These are phyloP conservation scores for Allacma fusca DNA, from an alignment of 2,888 invertebrate species.

Conservation along the genomic window DNA sequence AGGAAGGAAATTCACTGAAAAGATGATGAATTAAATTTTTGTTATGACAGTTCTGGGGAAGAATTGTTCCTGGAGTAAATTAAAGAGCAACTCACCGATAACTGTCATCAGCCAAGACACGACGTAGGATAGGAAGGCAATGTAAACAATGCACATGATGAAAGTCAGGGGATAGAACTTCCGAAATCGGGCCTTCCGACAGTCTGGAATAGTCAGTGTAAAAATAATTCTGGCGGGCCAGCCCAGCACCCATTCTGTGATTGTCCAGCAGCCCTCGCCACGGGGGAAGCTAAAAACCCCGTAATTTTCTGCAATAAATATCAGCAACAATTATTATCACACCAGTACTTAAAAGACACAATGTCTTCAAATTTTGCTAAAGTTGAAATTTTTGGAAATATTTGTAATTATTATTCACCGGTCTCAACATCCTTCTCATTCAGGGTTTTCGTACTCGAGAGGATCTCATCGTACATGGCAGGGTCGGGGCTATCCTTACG, in stretches of 20 bases:
- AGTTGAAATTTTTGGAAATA: too few species aligned
- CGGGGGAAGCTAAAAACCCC: slow-evolving; percentile 60
- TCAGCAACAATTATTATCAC: neutral
- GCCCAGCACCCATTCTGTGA: slow-evolving; percentile 72
- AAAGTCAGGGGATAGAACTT: slow-evolving; percentile 76
- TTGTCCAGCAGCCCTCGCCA: slow-evolving; percentile 47
- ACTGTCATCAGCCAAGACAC: slow-evolving; percentile 86
- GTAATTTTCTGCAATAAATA: slow-evolving; percentile 44
- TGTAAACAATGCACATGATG: slow-evolving; percentile 82
- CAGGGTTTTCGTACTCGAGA: too few species aligned
- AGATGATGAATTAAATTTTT: too few species aligned
- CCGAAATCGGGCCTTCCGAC: slow-evolving; percentile 67
- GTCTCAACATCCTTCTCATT: too few species aligned
- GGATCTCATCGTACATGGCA: too few species aligned
- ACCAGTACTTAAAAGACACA: neutral
- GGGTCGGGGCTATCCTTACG: too few species aligned
- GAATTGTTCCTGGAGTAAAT: neutral
- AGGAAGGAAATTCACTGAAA: too few species aligned
- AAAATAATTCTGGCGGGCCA: slow-evolving; percentile 79
- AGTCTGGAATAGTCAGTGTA: slow-evolving; percentile 80
- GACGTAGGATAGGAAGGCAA: slow-evolving; percentile 80
- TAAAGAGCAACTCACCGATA: slow-evolving; percentile 70
- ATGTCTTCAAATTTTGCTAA: too few species aligned
- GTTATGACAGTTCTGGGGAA: too few species aligned
- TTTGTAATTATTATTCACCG: too few species aligned